Percentiles rank a stretch among this genome's conserved stretches.
These are phyloP conservation scores for Neotoma lepida DNA, from an alignment of 2,113 vertebrate species.

Conservation along the genomic window DNA sequence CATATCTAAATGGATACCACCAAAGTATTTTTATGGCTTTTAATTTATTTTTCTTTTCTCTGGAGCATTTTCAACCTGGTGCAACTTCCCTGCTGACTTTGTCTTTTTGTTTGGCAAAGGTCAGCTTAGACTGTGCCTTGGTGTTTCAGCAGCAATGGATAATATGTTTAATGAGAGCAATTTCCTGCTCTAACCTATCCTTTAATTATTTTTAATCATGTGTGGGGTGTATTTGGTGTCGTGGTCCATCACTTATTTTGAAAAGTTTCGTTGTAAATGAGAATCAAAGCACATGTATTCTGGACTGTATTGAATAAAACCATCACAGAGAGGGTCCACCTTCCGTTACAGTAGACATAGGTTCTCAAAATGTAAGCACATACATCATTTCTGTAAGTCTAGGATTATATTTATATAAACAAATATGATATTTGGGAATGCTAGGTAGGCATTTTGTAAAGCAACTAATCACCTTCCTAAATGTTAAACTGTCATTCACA, in stretches of 20 bases:
- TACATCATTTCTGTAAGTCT: conserved; percentile 32
- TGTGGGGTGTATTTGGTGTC: conserved; percentile 52
- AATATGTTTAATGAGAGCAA: conserved; percentile 51
- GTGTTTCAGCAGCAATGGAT: conserved; percentile 55
- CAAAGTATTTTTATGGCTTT: conserved; percentile 73
- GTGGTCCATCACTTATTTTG: conserved; percentile 13
- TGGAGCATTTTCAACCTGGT: conserved; percentile 55
- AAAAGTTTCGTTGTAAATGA: conserved; percentile 52
- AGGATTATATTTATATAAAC: conserved; percentile 23
- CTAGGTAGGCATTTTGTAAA: conserved; percentile 12
- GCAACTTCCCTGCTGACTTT: conserved; percentile 69
- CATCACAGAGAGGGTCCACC: neutral
- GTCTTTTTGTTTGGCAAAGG: conserved; percentile 69
- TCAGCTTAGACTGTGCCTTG: neutral
- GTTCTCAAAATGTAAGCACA: conserved; percentile 22
- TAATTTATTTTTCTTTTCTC: conserved; percentile 65
- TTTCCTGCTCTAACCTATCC: conserved; percentile 52
- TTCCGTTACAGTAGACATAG: neutral
- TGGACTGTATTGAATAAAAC: conserved; percentile 29
- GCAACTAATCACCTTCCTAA: neutral
- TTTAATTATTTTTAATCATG: conserved; percentile 69
- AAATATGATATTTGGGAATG: neutral
- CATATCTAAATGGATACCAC: conserved; percentile 69
- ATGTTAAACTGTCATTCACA: conserved; percentile 54
- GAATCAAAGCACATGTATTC: conserved; percentile 47